Conservation (phyloP, 2,113 vertebrate genomes). For the Malurus elegans region DNA sequence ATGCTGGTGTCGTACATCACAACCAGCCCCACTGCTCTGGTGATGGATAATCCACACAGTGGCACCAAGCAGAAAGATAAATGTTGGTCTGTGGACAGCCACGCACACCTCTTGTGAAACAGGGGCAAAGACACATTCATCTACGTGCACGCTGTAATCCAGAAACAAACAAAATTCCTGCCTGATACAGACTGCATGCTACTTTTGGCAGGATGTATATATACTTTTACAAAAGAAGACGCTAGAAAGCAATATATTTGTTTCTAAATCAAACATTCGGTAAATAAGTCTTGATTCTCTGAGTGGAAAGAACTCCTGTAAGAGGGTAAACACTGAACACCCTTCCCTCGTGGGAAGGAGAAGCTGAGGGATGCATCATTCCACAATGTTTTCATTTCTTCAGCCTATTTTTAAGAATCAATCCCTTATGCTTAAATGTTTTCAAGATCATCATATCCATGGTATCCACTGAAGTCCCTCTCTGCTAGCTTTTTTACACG, state of each 20-base stretch:
- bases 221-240: background rate
- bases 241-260: background rate
- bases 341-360: background rate
- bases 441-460: background rate
- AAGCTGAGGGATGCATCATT: background rate
- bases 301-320: background rate
- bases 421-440: background rate
- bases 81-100: conserved; percentile 20
- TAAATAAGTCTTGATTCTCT: background rate
- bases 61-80: conserved; percentile 55
- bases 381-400: background rate
- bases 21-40: conserved; percentile 43
- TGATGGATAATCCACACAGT: conserved; percentile 55
- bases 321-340: background rate
- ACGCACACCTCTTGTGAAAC: background rate
- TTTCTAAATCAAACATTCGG: background rate
- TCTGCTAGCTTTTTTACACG: background rate
- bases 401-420: background rate
- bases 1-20: conserved; percentile 54
- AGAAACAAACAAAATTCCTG: conserved; percentile 9
- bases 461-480: background rate
- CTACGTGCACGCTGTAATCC: background rate
- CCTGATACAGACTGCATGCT: background rate
- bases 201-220: background rate
- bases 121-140: conserved; percentile 22